Evolutionary conservation across 2,797 vertebrate genomes (phyloP), one percentile per base, ranked within the genome.

Genomic region (Semotilus atromaculatus): DNA sequence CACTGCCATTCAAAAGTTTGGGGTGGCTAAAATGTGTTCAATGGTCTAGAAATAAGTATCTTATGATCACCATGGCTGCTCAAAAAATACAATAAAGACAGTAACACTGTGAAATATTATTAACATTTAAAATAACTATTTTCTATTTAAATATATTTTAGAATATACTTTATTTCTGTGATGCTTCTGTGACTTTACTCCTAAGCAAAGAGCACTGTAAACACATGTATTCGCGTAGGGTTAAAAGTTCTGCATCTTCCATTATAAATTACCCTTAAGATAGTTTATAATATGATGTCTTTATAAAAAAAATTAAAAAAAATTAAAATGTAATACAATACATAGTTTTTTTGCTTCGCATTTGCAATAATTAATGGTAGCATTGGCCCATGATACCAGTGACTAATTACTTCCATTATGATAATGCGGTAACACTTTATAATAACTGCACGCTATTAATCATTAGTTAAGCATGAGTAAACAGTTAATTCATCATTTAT

Each of bases 331-430:
- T 5, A 36, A 40, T 67, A 11, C 18, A 67, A 67, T 18, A 36
- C 64, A 34, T 19, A 4, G 4, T 34, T 34, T 68, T 68, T 68
- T 70, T 13, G 36, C 36, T 36, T 36, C 11, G 72, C 45, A 74
- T 21, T 18, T 29, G 19, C 1, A 72, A 45, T 71, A 34, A 60
- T 43, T 7, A 45, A 16, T 45, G 43, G 13, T 4, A 14, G 43
- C 26, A 34, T 34, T 48, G 38, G 73, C 26, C 38, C 19, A 18
- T n/a, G 8, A 60, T 29, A 18, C 13, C 21, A 73, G 13, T 73
- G 18, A 45, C 38, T 40, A 73, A 73, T 82, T 82, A 64, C 13
- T 73, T 73, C 21, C 58, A 73, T 62, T 64, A 82, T 45, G 13
- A 8, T 73, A 34, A 60, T 36, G 68, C 26, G n/a, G n/a, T n/a